phyloP scores from a whole-genome alignment of 2,113 vertebrate species.

The Tretioscincus oriximinensis region DNA sequence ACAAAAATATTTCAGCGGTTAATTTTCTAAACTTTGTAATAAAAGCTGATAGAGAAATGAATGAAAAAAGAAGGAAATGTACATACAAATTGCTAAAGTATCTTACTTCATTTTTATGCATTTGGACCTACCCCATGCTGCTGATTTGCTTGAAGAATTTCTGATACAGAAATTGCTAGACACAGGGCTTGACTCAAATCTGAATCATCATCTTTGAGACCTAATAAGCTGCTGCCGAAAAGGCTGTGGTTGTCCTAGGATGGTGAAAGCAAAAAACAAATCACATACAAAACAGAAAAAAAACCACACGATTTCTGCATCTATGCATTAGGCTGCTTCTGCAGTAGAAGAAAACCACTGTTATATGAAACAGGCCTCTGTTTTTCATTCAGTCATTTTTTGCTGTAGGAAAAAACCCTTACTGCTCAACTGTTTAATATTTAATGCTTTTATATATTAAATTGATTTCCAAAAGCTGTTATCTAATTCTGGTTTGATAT shows the following conservation, averaged over 20 bases:
- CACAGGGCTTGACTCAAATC: conserved; percentile 96
- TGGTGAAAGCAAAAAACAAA: conserved; percentile 21
- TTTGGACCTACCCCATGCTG: conserved; percentile 79
- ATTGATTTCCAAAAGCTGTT: neutral
- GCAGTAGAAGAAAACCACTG: neutral
- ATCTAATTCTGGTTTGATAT: neutral
- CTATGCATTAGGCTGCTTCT: neutral
- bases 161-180: conserved; percentile 91
- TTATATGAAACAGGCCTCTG: neutral
- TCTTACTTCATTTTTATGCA: conserved; percentile 11
- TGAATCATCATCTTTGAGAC: conserved; percentile 93
- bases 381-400: neutral
- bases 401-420: neutral
- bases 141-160: conserved; percentile 98
- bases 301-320: neutral
- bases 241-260: conserved; percentile 92
- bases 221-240: conserved; percentile 93
- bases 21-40: too few species aligned
- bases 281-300: neutral
- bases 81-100: neutral
- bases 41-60: too few species aligned
- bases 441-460: neutral
- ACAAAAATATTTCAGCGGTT: too few species aligned
- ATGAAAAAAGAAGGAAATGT: neutral
- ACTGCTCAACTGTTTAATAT: neutral